These are phyloP conservation scores for Ectropis crepuscularia DNA, from an alignment of 2,888 invertebrate species.

Conservation along the genomic window DNA sequence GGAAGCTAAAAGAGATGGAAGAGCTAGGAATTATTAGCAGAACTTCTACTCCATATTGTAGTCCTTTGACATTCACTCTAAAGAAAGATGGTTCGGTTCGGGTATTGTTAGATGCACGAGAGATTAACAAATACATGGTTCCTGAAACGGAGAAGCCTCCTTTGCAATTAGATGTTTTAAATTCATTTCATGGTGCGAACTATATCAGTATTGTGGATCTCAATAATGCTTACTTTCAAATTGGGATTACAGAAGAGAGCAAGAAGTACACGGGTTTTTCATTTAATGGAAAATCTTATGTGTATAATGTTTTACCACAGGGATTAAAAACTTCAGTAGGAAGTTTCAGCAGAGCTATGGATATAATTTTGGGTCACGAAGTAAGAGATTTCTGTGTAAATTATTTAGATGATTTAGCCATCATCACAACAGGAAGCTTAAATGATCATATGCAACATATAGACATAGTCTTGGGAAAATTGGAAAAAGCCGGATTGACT, in stretches of 20 bases:
- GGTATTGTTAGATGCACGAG: constrained; percentile 28
- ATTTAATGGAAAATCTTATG: constrained; percentile 27
- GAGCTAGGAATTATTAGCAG: constrained; percentile 33
- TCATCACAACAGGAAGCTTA: constrained; percentile 33
- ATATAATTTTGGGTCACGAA: too few species aligned
- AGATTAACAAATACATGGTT: constrained; percentile 31
- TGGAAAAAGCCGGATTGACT: constrained; percentile 21
- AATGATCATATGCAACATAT: constrained; percentile 40
- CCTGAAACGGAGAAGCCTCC: constrained; percentile 27
- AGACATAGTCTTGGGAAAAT: constrained; percentile 26
- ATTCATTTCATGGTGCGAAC: constrained; percentile 19
- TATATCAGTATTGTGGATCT: constrained; percentile 18
- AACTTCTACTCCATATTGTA: constrained; percentile 34
- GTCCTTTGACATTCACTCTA: constrained; percentile 36
- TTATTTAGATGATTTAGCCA: constrained; percentile 22
- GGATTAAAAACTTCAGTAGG: too few species aligned
- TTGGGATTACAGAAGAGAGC: constrained; percentile 11
- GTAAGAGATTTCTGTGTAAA: too few species aligned
- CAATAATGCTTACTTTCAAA: constrained; percentile 31
- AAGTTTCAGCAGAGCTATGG: too few species aligned
- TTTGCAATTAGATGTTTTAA: constrained; percentile 18
- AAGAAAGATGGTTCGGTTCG: constrained; percentile 26
- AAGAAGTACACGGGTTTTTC: constrained; percentile 22
- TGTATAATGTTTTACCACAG: neutral
- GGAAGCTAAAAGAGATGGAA: constrained; percentile 38